A percentile compares a stretch with the other conserved stretches of the same genome.
Evolutionary conservation across 1,140 invertebrate species (phyloP).

Genomic region (Galendromus occidentalis): DNA sequence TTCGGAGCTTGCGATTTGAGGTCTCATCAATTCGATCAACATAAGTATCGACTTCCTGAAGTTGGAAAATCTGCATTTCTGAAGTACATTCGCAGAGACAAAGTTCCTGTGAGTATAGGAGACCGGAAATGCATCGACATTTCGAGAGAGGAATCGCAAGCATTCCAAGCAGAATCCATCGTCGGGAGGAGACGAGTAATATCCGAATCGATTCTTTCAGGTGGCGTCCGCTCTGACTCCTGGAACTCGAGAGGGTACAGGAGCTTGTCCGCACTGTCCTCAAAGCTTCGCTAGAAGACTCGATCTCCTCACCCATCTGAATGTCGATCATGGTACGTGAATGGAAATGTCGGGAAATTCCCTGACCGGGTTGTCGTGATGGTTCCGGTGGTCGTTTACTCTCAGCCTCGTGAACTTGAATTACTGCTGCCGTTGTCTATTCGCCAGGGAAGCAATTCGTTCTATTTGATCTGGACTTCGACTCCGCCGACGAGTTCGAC

Average conservation of each 20-base stretch:
- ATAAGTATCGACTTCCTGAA: not conserved
- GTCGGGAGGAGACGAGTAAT: too few relatives aligned
- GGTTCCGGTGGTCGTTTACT: too few relatives aligned
- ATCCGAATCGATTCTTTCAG: too few relatives aligned
- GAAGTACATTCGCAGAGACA: not conserved
- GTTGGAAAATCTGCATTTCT: not conserved
- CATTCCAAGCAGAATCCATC: too few relatives aligned
- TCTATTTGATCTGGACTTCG: not conserved
- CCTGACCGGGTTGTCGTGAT: not conserved
- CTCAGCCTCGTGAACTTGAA: too few relatives aligned
- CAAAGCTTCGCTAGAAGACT: not conserved
- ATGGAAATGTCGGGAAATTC: not conserved
- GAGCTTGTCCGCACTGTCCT: not conserved
- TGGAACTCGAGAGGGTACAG: not conserved
- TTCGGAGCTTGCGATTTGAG: too few relatives aligned
- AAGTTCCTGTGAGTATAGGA: not conserved
- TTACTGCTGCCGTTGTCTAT: not conserved
- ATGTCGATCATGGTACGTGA: not conserved
- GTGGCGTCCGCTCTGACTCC: too few relatives aligned
- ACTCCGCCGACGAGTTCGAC: not conserved
- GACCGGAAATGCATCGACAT: too few relatives aligned
- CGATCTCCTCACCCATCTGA: constrained; percentile 4
- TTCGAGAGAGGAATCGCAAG: too few relatives aligned
- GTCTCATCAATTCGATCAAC: not conserved
- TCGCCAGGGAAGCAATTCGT: not conserved